These are phyloP conservation scores for Hemicentrotus pulcherrimus DNA, from an alignment of 35 echinoderm and acorn worm genomes.

Conservation along the genomic window DNA sequence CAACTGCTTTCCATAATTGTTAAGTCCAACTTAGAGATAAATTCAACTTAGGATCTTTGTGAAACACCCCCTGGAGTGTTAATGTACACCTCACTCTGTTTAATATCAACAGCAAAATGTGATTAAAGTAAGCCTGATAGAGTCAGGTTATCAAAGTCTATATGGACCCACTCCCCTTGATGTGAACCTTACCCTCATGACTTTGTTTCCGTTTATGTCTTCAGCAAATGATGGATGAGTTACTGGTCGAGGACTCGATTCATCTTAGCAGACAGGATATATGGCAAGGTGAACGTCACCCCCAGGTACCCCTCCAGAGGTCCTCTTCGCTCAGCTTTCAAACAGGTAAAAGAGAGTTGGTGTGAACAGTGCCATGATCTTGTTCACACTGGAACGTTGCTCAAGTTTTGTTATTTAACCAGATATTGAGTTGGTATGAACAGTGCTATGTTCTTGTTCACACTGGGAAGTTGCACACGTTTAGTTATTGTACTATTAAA, in stretches of 20 bases:
- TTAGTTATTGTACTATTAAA: too few relatives aligned
- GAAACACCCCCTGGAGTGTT: too few relatives aligned
- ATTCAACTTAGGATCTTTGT: too few relatives aligned
- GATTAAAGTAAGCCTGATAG: too few relatives aligned
- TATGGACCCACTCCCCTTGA: background rate
- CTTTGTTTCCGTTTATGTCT: constrained; percentile 25
- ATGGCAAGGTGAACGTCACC: constrained; percentile 46
- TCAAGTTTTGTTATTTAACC: too few relatives aligned
- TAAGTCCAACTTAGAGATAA: too few relatives aligned
- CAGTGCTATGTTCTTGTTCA: background rate
- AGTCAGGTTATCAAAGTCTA: background rate
- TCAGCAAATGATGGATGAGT: constrained; percentile 82
- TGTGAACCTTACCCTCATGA: background rate
- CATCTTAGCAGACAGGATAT: constrained; percentile 24
- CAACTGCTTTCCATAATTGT: too few relatives aligned
- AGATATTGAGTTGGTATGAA: too few relatives aligned
- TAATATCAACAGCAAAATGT: too few relatives aligned
- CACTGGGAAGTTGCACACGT: background rate
- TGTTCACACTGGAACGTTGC: background rate
- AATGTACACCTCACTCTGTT: too few relatives aligned
- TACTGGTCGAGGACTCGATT: constrained; percentile 68
- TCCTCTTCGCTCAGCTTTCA: constrained; percentile 75
- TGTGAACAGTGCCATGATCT: background rate
- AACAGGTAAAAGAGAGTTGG: constrained; percentile 37
- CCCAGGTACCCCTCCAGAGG: constrained; percentile 63